Base-by-base conservation (phyloP, 2,888 invertebrate genomes). In the Hydroisotoma schaefferi region DNA sequence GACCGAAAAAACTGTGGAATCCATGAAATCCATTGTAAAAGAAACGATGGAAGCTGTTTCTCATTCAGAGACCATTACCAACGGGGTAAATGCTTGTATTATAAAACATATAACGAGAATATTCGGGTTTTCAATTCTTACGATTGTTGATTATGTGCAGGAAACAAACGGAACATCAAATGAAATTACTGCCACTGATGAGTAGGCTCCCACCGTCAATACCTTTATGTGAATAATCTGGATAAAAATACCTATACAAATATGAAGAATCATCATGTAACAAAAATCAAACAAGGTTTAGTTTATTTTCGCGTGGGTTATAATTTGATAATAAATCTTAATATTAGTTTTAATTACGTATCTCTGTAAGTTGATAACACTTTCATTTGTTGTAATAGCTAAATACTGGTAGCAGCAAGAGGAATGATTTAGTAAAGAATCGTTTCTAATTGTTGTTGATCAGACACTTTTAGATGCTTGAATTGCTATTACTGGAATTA, bases 61-160 rank as follows among this genome's bases (percentile, higher is more conserved):
- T 33, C 8, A 8, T 59, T 52, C 62, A 47, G 63, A 63, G 63
- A 63, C 63, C 40, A 62, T 62, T 6, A 46, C 46, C 3, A 46
- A 46, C 20, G 46, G 43, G 18, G 23, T 46, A 5, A 26, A 25
- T 20, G 26, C 26, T 5, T 12, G 12, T 6, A 26, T 25, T 46
- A 4, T 12, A 25, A 5, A 46, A 18, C n/a, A 20, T 46, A 20
- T 46, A 22, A 10, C 40, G 20, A 40, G n/a, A 26, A 46, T 20
- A 22, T 33, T 33, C 10, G 10, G 26, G 22, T 22, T 46, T 46
- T 22, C 15, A 22, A 46, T 46, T 46, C 15, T 46, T 20, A 18
- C 18, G 6, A 10, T 43, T 18, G 10, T 20, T 8, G 18, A 25
- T 25, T 20, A 22, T 46, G n/a, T 46, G 18, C n/a, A 46, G 46